Evolutionary conservation across 1,140 invertebrate genomes (phyloP).

Genomic region (Tetramorium alpestre): DNA sequence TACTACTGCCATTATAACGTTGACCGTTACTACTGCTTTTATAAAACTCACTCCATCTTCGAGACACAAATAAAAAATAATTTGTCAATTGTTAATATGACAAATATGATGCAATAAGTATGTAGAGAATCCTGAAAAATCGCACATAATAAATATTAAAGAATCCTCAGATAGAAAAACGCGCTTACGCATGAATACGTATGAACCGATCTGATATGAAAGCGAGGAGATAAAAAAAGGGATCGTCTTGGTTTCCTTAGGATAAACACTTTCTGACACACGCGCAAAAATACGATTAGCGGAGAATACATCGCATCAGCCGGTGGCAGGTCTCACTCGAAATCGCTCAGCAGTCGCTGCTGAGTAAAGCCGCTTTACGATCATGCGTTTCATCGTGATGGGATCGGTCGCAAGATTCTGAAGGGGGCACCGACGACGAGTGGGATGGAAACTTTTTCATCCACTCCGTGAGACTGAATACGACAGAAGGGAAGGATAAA

Average conservation of each 20-base stretch:
- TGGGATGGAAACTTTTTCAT: slow-evolving; percentile 67
- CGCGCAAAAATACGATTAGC: slow-evolving; percentile 43
- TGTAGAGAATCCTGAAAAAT: background rate
- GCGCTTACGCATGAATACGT: background rate
- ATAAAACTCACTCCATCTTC: background rate
- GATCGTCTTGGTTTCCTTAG: background rate
- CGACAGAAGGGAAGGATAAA: background rate
- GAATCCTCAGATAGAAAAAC: background rate
- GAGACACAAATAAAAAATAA: background rate
- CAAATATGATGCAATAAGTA: background rate
- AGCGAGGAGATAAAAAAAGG: background rate
- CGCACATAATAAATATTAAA: background rate
- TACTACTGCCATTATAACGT: background rate
- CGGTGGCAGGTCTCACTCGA: background rate
- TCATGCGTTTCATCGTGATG: slow-evolving; percentile 15
- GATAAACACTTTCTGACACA: slow-evolving; percentile 22
- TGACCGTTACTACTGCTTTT: background rate
- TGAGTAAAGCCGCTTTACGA: slow-evolving; percentile 62
- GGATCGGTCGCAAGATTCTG: slow-evolving; percentile 58
- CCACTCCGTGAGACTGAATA: slow-evolving; percentile 39
- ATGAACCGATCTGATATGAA: background rate
- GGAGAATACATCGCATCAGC: slow-evolving; percentile 15
- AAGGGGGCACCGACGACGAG: background rate
- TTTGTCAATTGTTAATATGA: background rate
- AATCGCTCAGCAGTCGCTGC: background rate